These are phyloP conservation scores for Pipistrellus kuhlii DNA, from an alignment of 2,797 vertebrate species.

Conservation along the genomic window DNA sequence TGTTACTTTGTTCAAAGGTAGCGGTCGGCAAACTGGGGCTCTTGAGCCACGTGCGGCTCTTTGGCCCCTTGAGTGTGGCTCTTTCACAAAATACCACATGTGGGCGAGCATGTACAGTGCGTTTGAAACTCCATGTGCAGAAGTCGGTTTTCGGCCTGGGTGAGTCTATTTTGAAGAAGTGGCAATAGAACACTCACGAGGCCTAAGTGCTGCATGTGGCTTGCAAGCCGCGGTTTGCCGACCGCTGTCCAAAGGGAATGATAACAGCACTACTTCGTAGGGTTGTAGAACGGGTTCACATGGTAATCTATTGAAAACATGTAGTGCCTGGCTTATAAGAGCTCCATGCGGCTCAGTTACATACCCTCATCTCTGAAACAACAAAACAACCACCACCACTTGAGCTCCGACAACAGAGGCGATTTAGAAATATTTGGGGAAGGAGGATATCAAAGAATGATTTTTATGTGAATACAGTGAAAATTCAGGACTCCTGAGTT, in stretches of 20 bases:
- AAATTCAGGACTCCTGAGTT: not conserved
- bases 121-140: too few species aligned
- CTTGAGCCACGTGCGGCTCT: too few species aligned
- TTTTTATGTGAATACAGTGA: not conserved
- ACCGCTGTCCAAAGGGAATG: not conserved
- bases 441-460: not conserved
- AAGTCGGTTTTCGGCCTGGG: too few species aligned
- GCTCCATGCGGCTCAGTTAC: not conserved
- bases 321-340: not conserved
- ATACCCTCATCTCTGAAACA: not conserved
- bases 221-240: too few species aligned
- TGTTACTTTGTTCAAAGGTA: not conserved
- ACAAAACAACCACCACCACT: not conserved
- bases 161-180: too few species aligned
- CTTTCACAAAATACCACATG: too few species aligned
- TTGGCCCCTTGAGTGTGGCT: too few species aligned
- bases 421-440: constrained; percentile 27
- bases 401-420: not conserved
- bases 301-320: not conserved
- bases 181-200: too few species aligned
- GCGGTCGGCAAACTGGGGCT: too few species aligned
- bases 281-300: not conserved
- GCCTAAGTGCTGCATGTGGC: too few species aligned
- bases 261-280: not conserved
- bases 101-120: too few species aligned